Evolutionary conservation across 2,113 vertebrate species (phyloP), one percentile per base, ranked within the genome.

Genomic region (Tragelaphus scriptus): DNA sequence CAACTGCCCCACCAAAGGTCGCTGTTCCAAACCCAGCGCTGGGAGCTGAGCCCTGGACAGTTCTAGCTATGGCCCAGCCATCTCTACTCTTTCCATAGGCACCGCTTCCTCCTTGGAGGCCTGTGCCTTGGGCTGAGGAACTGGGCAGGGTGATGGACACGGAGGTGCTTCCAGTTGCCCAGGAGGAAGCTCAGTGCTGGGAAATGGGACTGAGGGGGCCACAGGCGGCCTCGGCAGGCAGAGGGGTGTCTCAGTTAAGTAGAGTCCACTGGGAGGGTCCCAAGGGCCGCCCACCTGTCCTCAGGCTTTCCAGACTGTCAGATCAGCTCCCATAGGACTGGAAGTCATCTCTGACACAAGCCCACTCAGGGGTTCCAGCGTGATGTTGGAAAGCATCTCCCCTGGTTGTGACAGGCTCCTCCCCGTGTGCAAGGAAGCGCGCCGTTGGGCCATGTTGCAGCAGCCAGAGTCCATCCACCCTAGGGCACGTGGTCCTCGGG

Each of bases 151-250:
- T 21, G 14, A 4, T 1, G 12, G 9, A 51, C 26, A 1, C 14
- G 1, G 47, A 5, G n/a, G 6, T 6, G 36, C 49, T 21, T 15
- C 49, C 68, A 32, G 87, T n/a, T 12, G 28, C 59, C 47, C 16
- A 30, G 10, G 23, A 40, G 12, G 36, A 10, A 26, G 40, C 10
- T 36, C 14, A 3, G 51, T 10, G 63, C 81, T 8, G 3, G 11
- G 11, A n/a, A 17, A 19, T 7, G 44, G 44, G 80, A 53, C 79
- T 21, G 49, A 61, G 32, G 23, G 4, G 6, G 65, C 32, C 0
- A 0, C 1, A 5, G 32, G 23, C 0, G 6, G 55, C 40, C 0
- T 17, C 36, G 12, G 30, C 16, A 3, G 77, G 9, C n/a, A 51
- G 75, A 51, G 44, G 55, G 5, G 25, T 2, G 0, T 59, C 26